These are phyloP conservation scores for Plectus sambesii DNA, from an alignment of 1,140 invertebrate genomes.

Conservation along the genomic window DNA sequence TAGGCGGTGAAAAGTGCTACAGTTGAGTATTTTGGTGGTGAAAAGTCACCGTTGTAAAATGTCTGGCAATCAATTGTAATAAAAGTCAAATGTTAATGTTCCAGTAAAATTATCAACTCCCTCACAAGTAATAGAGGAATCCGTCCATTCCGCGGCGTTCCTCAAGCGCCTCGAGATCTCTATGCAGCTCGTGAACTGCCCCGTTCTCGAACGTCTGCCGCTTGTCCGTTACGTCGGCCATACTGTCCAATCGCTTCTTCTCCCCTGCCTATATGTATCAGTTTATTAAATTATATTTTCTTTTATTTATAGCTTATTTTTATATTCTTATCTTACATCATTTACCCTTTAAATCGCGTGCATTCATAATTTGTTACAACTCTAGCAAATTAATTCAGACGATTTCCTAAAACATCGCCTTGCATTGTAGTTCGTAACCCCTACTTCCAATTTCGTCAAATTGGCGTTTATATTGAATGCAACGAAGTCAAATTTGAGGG, in stretches of 20 bases:
- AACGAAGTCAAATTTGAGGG: too few relatives aligned
- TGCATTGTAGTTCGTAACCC: too few relatives aligned
- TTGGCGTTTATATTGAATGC: too few relatives aligned
- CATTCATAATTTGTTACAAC: too few relatives aligned
- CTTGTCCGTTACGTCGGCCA: conserved; percentile 13
- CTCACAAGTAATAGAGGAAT: conserved; percentile 16
- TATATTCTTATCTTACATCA: too few relatives aligned
- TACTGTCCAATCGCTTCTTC: conserved; percentile 13
- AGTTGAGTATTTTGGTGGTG: neutral
- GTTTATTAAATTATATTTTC: too few relatives aligned
- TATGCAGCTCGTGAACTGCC: conserved; percentile 2
- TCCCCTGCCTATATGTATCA: conserved; percentile 17
- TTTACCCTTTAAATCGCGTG: too few relatives aligned
- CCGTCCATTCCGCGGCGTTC: conserved; percentile 11
- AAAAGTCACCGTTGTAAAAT: neutral
- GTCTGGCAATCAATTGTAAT: neutral
- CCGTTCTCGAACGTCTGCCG: conserved; percentile 8
- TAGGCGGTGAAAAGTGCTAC: neutral
- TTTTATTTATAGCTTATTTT: too few relatives aligned
- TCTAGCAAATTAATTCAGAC: too few relatives aligned
- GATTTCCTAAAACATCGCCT: too few relatives aligned
- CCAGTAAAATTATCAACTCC: neutral
- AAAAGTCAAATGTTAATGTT: neutral
- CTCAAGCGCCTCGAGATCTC: neutral
- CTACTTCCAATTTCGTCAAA: too few relatives aligned